These are phyloP conservation scores for Drosophila repletoides DNA, from an alignment of 1,140 invertebrate genomes.

Conservation along the genomic window DNA sequence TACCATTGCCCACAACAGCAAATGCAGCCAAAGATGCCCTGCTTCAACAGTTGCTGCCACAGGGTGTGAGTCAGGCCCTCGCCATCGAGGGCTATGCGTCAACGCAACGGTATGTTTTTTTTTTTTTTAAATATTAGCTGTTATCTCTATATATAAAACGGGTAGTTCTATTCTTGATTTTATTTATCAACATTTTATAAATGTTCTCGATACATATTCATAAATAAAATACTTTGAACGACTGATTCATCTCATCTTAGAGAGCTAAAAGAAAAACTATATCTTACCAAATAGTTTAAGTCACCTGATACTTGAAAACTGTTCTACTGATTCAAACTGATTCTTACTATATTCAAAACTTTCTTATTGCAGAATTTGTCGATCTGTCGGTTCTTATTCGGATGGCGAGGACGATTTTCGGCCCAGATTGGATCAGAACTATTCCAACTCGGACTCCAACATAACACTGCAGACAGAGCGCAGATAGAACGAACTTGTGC, in stretches of 20 bases:
- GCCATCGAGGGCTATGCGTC: slow-evolving; percentile 66
- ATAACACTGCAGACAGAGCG: slow-evolving; percentile 64
- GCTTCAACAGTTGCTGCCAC: slow-evolving; percentile 56
- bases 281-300: too few species aligned
- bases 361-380: slow-evolving; percentile 65
- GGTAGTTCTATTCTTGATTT: too few species aligned
- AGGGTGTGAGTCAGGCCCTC: slow-evolving; percentile 55
- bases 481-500: slow-evolving; percentile 41
- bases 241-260: too few species aligned
- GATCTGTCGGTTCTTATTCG: slow-evolving; percentile 77
- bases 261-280: too few species aligned
- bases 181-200: too few species aligned
- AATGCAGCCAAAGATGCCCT: slow-evolving; percentile 60
- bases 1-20: slow-evolving; percentile 56
- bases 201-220: too few species aligned
- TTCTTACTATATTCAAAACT: too few species aligned
- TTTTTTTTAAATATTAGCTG: too few species aligned
- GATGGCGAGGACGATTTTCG: slow-evolving; percentile 70
- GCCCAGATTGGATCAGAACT: slow-evolving; percentile 54
- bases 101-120: slow-evolving; percentile 70
- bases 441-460: slow-evolving; percentile 77
- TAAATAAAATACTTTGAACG: too few species aligned
- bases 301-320: too few species aligned
- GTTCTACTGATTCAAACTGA: too few species aligned
- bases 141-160: too few species aligned